A percentile compares a stretch with the other conserved stretches of the same genome.
phyloP scores from a whole-genome alignment of 2,888 invertebrate species.

The Hyposoter didymator region DNA sequence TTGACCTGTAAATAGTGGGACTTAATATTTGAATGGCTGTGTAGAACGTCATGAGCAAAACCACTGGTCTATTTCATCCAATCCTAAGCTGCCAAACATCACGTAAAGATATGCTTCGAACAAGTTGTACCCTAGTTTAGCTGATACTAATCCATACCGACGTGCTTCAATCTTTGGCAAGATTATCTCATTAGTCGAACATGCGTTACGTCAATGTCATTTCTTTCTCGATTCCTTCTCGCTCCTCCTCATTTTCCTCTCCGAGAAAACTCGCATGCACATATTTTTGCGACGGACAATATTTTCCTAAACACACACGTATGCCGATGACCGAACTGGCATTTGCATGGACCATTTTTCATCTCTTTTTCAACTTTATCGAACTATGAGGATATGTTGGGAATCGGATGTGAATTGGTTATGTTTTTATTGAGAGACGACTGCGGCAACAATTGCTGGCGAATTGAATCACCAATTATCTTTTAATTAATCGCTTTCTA shows the following conservation, averaged over 20 bases:
- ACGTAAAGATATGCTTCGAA: constrained; percentile 50
- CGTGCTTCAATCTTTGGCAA: constrained; percentile 71
- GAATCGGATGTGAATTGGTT: not conserved
- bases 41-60: not conserved
- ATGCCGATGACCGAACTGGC: constrained; percentile 15
- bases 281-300: constrained; percentile 26
- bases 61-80: constrained; percentile 31
- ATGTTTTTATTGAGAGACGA: not conserved
- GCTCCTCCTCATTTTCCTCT: constrained; percentile 12
- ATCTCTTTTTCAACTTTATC: not conserved
- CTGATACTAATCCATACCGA: constrained; percentile 65
- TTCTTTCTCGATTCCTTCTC: constrained; percentile 40
- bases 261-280: constrained; percentile 39
- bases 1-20: not conserved
- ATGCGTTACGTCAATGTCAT: constrained; percentile 66
- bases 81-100: constrained; percentile 43
- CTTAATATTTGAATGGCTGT: not conserved
- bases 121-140: constrained; percentile 69
- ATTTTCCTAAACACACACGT: not conserved
- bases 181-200: constrained; percentile 69
- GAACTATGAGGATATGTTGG: not conserved
- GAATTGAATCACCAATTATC: not conserved
- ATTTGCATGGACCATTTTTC: not conserved
- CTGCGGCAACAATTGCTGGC: not conserved
- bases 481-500: constrained; percentile 22